Conservation (phyloP, 2,113 vertebrate genomes). For the Candoia aspera region DNA sequence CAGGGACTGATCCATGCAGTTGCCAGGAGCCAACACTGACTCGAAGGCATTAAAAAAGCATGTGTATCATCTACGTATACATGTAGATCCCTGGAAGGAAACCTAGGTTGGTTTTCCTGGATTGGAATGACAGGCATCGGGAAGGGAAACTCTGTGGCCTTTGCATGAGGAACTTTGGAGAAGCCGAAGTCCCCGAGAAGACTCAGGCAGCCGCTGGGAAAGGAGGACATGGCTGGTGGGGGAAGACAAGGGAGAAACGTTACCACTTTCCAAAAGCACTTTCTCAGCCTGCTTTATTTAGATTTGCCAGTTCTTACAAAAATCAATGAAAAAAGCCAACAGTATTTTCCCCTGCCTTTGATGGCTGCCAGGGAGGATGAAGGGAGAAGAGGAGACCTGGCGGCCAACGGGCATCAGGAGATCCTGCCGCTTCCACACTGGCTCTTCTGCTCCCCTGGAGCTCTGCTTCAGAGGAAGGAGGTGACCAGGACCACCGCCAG, state of each 20-base stretch:
- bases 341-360: background rate
- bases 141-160: background rate
- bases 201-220: background rate
- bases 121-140: too few relatives aligned
- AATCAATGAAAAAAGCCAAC: too few relatives aligned
- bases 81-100: too few relatives aligned
- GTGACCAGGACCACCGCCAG: constrained; percentile 6
- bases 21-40: too few relatives aligned
- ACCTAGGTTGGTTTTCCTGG: too few relatives aligned
- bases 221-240: background rate
- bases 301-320: too few relatives aligned
- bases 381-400: background rate
- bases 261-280: background rate
- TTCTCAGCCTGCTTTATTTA: background rate
- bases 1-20: too few relatives aligned
- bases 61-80: too few relatives aligned
- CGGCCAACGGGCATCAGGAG: background rate
- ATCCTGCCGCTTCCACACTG: background rate
- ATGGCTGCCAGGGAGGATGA: too few relatives aligned
- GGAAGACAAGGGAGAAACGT: background rate
- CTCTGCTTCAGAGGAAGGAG: constrained; percentile 48
- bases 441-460: accelerated
- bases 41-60: too few relatives aligned
- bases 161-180: background rate
- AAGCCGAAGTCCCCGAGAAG: background rate